Evolutionary conservation across 1,140 invertebrate genomes (phyloP), one percentile per base, ranked within the genome.

Genomic region (Rhagoletis zephyria): DNA sequence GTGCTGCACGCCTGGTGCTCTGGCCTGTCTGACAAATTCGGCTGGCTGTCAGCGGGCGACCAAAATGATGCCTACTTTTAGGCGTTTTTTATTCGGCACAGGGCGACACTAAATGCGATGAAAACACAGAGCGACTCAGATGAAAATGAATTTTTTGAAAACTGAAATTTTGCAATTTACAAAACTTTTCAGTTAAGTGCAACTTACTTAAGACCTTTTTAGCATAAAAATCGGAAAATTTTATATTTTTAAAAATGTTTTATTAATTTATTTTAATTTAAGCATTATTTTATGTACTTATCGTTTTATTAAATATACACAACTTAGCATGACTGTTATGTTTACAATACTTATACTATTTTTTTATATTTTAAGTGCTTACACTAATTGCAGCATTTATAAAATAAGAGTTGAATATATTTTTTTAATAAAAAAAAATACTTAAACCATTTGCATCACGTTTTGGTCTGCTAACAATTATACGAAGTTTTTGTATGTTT

Each of bases 371-470:
- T 81, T 56, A 59, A 56, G 51, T 81, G 7, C 4, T 42, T 81
- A 81, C 74, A 81, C 48, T 59, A 56, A 81, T 81, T 81, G 74
- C 12, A 81, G 74, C 74, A 81, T 56, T 81, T 70, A 67, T 40
- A 30, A 40, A 56, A 59, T 19, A 48, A 56, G 7, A 81, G 19
- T 59, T 12, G n/a, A 56, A 48, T 81, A 81, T 81, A 67, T 81
- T 81, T 48, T 74, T 45, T 42, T 74, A 42, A 74, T 42, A 81
- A 81, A 74, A 70, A 30, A 30, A 81, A 81, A 81, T 81, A 74
- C 67, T 74, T 74, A 74, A 74, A 48, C 14, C 67, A 45, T 42
- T 42, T 56, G 16, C 74, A 81, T 56, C 74, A 81, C 74, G 74
- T n/a, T 56, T 81, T 56, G 30, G 74, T 56, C 19, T 30, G 48